These are phyloP conservation scores for Mythimna albipuncta DNA, from an alignment of 2,888 invertebrate genomes.

Conservation along the genomic window DNA sequence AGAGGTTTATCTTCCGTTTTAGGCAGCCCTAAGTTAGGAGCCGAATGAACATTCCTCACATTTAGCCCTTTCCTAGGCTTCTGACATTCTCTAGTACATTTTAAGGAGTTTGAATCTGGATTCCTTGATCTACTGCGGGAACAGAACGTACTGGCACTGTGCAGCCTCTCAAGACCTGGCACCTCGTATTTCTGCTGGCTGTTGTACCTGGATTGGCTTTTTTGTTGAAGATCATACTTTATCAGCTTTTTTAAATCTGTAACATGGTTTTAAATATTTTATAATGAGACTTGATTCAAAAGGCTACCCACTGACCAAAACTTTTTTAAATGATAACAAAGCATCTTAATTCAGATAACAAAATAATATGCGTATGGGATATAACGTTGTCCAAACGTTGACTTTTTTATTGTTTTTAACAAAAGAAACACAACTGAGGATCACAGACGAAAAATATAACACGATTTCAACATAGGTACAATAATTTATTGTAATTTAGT, in stretches of 20 bases:
- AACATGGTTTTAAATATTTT: slow-evolving; percentile 49
- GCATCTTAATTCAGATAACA: not conserved
- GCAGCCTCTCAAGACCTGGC: slow-evolving; percentile 83
- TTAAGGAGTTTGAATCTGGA: slow-evolving; percentile 65
- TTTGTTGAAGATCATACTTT: slow-evolving; percentile 90
- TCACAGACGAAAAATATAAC: not conserved
- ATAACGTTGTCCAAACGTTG: not conserved
- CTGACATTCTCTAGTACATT: slow-evolving; percentile 77
- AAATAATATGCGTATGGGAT: not conserved
- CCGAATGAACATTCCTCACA: slow-evolving; percentile 77
- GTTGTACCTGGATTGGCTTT: slow-evolving; percentile 60
- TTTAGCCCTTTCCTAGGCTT: slow-evolving; percentile 61
- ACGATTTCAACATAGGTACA: not conserved
- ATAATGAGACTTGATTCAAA: not conserved
- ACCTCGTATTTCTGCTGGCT: slow-evolving; percentile 67
- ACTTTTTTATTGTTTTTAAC: not conserved
- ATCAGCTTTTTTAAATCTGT: slow-evolving; percentile 93
- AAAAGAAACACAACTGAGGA: not conserved
- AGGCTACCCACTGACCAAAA: too few relatives aligned
- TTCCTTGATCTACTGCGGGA: slow-evolving; percentile 82
- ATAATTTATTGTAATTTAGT: too few relatives aligned
- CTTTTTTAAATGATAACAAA: not conserved
- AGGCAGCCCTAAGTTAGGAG: slow-evolving; percentile 76
- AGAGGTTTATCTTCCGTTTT: slow-evolving; percentile 72
- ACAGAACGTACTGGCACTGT: slow-evolving; percentile 87